Conservation (phyloP, 2,888 invertebrate species). For the Podabrus alpinus region DNA sequence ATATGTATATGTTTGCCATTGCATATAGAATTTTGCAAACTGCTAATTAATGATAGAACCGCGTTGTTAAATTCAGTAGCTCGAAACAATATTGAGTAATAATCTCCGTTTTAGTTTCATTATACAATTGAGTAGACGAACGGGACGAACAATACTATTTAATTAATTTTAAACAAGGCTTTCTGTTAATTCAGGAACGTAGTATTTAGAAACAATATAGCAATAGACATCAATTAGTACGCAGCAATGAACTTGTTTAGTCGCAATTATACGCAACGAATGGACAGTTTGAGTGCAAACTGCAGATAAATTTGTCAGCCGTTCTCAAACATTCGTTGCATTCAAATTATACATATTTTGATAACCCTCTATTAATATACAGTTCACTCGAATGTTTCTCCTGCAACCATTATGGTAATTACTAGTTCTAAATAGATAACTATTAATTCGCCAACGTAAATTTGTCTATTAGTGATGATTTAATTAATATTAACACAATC, state of each 20-base stretch:
- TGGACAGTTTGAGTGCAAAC: slow-evolving; percentile 51
- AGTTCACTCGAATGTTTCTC: not conserved
- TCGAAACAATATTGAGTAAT: slow-evolving; percentile 26
- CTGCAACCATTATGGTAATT: not conserved
- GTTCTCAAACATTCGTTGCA: slow-evolving; percentile 21
- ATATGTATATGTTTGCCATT: no score
- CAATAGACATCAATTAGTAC: slow-evolving; percentile 57
- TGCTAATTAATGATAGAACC: slow-evolving; percentile 28
- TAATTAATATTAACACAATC: not conserved
- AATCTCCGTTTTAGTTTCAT: slow-evolving; percentile 30
- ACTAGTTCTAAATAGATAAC: not conserved
- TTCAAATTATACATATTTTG: not conserved
- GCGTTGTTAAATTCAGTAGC: slow-evolving; percentile 29
- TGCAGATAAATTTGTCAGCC: slow-evolving; percentile 47
- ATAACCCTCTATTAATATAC: not conserved
- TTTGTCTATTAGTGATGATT: not conserved
- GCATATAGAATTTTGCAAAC: slow-evolving; percentile 22
- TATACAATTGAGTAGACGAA: slow-evolving; percentile 26
- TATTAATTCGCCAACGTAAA: not conserved
- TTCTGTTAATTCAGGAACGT: slow-evolving; percentile 35
- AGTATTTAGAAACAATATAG: slow-evolving; percentile 55
- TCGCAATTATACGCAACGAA: slow-evolving; percentile 56
- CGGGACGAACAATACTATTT: slow-evolving; percentile 46
- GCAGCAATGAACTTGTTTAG: slow-evolving; percentile 57
- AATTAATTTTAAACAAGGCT: slow-evolving; percentile 50